Conservation (phyloP, 2,113 vertebrate species). For the Isurus oxyrinchus region DNA sequence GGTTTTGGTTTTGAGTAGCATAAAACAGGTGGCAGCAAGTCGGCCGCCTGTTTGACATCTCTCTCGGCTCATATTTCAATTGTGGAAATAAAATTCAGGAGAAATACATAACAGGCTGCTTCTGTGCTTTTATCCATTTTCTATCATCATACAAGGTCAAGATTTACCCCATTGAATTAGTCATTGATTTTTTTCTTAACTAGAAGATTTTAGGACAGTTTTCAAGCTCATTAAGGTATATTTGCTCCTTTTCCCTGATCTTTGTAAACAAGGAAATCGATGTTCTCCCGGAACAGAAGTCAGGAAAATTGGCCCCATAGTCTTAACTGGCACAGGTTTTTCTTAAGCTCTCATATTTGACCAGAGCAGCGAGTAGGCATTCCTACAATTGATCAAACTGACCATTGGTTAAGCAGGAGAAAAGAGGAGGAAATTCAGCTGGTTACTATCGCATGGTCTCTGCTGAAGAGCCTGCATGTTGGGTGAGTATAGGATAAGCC, state of each 20-base stretch:
- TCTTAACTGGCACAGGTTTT: neutral
- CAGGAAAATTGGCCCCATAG: neutral
- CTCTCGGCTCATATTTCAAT: too few relatives aligned
- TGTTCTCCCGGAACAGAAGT: neutral
- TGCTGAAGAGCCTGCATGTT: neutral
- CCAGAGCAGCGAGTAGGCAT: neutral
- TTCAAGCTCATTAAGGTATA: neutral
- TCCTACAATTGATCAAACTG: too few relatives aligned
- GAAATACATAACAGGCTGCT: neutral
- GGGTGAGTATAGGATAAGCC: neutral
- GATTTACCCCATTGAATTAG: neutral
- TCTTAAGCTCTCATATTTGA: neutral
- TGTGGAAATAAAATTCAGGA: neutral
- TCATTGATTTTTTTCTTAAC: neutral
- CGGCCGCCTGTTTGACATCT: too few relatives aligned
- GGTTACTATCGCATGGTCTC: neutral
- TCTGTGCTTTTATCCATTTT: neutral
- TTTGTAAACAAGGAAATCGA: neutral
- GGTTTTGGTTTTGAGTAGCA: neutral
- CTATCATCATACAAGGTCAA: neutral
- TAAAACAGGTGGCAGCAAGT: neutral
- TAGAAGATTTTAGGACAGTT: neutral
- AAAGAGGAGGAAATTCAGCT: neutral
- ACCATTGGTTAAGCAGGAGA: neutral
- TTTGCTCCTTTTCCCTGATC: neutral